A percentile compares a stretch with the other conserved stretches of the same genome.
phyloP scores from a whole-genome alignment of 2,797 vertebrate species.

The Pygocentrus nattereri region DNA sequence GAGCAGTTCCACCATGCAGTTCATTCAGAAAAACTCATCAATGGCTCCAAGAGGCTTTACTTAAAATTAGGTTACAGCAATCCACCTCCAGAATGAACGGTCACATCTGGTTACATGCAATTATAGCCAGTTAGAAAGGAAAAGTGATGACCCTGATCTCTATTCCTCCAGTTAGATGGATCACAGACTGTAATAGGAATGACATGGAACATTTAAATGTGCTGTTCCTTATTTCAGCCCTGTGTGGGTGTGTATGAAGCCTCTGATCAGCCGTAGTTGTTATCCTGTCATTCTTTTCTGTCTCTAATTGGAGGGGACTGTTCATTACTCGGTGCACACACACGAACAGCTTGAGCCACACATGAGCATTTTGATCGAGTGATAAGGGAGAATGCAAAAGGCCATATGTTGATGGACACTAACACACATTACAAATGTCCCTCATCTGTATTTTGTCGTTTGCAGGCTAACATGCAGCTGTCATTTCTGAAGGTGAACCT shows the following conservation, averaged over 20 bases:
- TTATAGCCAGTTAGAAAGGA: not conserved
- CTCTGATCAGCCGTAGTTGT: not conserved
- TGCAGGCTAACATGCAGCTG: not conserved
- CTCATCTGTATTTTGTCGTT: not conserved
- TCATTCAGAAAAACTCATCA: not conserved
- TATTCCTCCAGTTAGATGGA: not conserved
- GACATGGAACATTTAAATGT: not conserved
- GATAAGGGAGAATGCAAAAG: not conserved
- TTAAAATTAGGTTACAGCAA: not conserved
- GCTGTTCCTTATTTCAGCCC: not conserved
- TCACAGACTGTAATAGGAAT: not conserved
- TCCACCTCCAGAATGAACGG: not conserved
- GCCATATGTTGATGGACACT: not conserved
- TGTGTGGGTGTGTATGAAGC: not conserved
- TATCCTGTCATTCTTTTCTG: not conserved
- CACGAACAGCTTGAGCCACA: not conserved
- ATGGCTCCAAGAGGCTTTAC: not conserved
- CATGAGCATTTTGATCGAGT: not conserved
- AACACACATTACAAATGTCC: not conserved
- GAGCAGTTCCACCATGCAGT: not conserved
- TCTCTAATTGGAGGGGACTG: not conserved
- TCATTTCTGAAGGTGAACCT: too few relatives aligned
- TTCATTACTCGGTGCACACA: not conserved
- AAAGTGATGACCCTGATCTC: not conserved
- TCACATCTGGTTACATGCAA: not conserved